These are phyloP conservation scores for Noctua janthina DNA, from an alignment of 2,888 invertebrate genomes.

Conservation along the genomic window DNA sequence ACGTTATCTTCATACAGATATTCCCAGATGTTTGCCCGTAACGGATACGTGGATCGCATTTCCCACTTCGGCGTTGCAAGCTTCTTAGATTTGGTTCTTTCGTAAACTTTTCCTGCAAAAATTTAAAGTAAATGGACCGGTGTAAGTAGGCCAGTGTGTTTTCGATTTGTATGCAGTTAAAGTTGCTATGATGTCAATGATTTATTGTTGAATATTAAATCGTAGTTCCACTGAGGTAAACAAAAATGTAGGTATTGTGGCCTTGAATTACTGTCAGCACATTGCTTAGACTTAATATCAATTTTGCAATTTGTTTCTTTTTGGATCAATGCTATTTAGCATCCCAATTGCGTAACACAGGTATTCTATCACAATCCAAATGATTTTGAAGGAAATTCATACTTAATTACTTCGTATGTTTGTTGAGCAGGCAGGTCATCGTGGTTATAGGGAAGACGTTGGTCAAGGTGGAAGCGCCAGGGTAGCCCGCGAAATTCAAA, in stretches of 20 bases:
- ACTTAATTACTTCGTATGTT: background rate
- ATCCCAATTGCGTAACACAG: background rate
- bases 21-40: slow-evolving; percentile 83
- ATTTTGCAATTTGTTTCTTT: background rate
- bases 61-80: slow-evolving; percentile 76
- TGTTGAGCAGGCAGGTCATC: background rate
- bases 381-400: background rate
- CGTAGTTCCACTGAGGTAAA: background rate
- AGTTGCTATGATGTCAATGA: slow-evolving; percentile 17
- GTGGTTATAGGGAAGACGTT: background rate
- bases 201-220: slow-evolving; percentile 33
- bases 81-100: slow-evolving; percentile 76
- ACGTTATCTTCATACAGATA: slow-evolving; percentile 77
- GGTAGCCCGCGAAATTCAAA: too few species aligned
- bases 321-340: background rate
- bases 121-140: slow-evolving; percentile 66
- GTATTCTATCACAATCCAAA: background rate
- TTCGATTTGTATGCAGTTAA: slow-evolving; percentile 75
- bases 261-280: slow-evolving; percentile 25
- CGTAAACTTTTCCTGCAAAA: slow-evolving; percentile 80
- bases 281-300: background rate
- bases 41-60: slow-evolving; percentile 80
- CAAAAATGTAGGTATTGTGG: slow-evolving; percentile 9
- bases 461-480: background rate
- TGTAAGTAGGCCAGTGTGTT: slow-evolving; percentile 76